A percentile compares a stretch with the other conserved stretches of the same genome.
These are phyloP conservation scores for Drosophila rufa DNA, from an alignment of 1,140 invertebrate genomes.

Conservation along the genomic window DNA sequence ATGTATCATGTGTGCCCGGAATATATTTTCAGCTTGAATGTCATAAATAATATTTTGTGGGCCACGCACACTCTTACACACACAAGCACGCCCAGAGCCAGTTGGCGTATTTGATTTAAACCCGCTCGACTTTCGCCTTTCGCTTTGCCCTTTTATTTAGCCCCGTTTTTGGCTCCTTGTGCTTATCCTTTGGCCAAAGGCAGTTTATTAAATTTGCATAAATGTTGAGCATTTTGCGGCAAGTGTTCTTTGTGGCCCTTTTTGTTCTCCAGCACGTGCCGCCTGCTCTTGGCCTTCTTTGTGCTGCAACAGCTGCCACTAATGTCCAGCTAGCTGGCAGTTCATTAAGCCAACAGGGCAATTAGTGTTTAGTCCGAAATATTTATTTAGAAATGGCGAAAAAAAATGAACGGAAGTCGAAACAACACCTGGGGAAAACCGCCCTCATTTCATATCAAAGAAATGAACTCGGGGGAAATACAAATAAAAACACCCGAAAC, in stretches of 20 bases:
- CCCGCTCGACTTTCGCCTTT: constrained; percentile 54
- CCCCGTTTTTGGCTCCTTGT: constrained; percentile 28
- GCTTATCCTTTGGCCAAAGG: constrained; percentile 19
- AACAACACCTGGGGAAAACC: constrained; percentile 25
- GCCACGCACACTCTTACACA: constrained; percentile 31
- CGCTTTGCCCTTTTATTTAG: constrained; percentile 41
- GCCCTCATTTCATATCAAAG: constrained; percentile 26
- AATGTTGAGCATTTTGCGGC: constrained; percentile 68
- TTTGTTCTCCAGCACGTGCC: constrained; percentile 32
- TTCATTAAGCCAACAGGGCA: constrained; percentile 71
- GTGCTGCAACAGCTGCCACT: constrained; percentile 67
- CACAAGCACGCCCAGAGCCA: constrained; percentile 28
- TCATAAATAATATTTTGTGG: constrained; percentile 78
- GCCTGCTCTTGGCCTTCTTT: constrained; percentile 6
- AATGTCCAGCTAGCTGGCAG: constrained; percentile 65
- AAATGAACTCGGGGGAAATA: constrained; percentile 37
- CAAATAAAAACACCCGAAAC: constrained; percentile 27
- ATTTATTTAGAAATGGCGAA: constrained; percentile 32
- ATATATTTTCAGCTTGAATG: constrained; percentile 71
- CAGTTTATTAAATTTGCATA: constrained; percentile 83
- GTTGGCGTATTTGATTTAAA: constrained; percentile 62
- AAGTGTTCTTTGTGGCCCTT: constrained; percentile 43
- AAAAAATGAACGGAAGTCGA: constrained; percentile 25
- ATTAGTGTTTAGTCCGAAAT: constrained; percentile 54
- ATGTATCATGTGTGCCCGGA: constrained; percentile 65